Evolutionary conservation across 2,113 vertebrate species (phyloP), one percentile per base, ranked within the genome.

Genomic region (Heterochromis multidens): DNA sequence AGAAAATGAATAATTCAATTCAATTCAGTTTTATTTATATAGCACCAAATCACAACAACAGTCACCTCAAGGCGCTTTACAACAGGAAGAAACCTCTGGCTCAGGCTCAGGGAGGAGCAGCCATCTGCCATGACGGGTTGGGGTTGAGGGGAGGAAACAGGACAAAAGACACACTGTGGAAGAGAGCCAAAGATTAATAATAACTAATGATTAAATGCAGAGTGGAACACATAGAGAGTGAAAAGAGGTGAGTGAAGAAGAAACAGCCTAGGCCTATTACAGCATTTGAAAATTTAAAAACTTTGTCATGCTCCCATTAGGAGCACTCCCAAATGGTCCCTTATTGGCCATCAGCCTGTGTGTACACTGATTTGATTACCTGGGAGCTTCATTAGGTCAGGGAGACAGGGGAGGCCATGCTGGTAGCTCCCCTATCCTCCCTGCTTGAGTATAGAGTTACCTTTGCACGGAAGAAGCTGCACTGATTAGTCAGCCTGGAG

Each of bases 281-380:
- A 85, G 4, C 25, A 21, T 29, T 31, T 56, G 52, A 43, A 83
- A 84, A 46, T 82, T 88, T 52, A 25, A 88, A 85, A 92, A 91
- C 77, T 86, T 88, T 77, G 82, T 62, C 7, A 10, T 56, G 37
- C 74, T 82, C 54, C 77, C 80, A 81, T 85, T 58, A 61, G 79
- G 78, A 72, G 79, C 56, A 79, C 59, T 37, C 17, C 43, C 79
- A 87, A 84, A 87, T 79, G 65, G 57, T 79, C 81, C 81, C 81
- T 88, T 89, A 87, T 93, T 92, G 93, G 93, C 94, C 95, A 95
- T 95, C 95, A 93, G 93, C 90, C 92, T 88, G 79, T 88, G 88
- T 89, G 87, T 87, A 78, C 89, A 87, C 63, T 94, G 93, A 94
- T 94, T 92, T 87, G 90, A 94, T 94, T 94, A 95, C 85, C 92